Conservation (phyloP, 1,140 invertebrate genomes). For the Drosophila gunungcola region DNA sequence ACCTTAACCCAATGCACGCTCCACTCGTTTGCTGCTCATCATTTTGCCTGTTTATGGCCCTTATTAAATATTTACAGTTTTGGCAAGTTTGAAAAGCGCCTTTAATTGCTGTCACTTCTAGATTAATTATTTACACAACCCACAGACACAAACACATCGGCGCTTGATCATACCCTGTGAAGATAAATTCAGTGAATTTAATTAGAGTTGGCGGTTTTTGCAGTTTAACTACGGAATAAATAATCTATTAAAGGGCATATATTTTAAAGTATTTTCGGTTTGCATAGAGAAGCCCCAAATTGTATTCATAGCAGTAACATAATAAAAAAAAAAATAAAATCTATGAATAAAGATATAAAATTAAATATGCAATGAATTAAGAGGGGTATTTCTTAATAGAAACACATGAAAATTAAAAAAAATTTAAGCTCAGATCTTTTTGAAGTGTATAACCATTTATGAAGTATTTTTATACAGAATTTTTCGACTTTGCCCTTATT, state of each 20-base stretch:
- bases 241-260: conserved; percentile 13
- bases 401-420: too few relatives aligned
- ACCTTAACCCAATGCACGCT: too few relatives aligned
- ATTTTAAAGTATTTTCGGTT: neutral
- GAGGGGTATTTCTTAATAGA: too few relatives aligned
- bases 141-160: conserved; percentile 18
- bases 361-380: too few relatives aligned
- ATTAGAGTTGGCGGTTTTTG: conserved; percentile 24
- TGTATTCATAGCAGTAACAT: too few relatives aligned
- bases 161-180: conserved; percentile 23
- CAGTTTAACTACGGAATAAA: conserved; percentile 15
- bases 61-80: conserved; percentile 80
- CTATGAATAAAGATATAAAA: too few relatives aligned
- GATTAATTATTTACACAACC: conserved; percentile 73
- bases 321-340: too few relatives aligned
- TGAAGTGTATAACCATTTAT: too few relatives aligned
- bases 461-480: too few relatives aligned
- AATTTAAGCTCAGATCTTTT: too few relatives aligned
- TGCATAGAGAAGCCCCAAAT: neutral
- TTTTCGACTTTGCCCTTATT: neutral
- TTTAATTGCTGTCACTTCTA: conserved; percentile 80
- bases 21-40: neutral
- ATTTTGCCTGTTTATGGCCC: conserved; percentile 52
- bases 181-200: conserved; percentile 34
- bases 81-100: conserved; percentile 69